These are phyloP conservation scores for Gryllus bimaculatus DNA, from an alignment of 1,140 invertebrate genomes.

Conservation along the genomic window DNA sequence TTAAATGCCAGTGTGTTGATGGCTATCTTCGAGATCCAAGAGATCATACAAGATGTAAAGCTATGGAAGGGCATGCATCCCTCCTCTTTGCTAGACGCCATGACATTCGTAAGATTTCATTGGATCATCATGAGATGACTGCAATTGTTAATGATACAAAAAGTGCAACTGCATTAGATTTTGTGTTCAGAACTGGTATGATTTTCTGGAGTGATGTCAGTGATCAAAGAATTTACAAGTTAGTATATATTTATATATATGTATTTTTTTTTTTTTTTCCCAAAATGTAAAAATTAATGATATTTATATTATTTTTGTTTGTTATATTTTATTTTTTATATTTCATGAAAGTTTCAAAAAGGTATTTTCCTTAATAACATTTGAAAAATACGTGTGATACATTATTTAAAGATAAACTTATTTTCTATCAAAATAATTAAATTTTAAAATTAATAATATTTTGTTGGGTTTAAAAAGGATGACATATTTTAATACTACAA, in stretches of 20 bases:
- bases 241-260: slow-evolving; percentile 30
- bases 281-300: neutral
- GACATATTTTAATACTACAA: neutral
- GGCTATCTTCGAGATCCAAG: slow-evolving; percentile 81
- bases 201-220: slow-evolving; percentile 92
- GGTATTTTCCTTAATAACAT: too few species aligned
- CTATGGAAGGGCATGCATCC: slow-evolving; percentile 74
- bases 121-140: slow-evolving; percentile 85
- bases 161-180: slow-evolving; percentile 78
- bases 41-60: slow-evolving; percentile 76
- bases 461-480: neutral
- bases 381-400: too few species aligned
- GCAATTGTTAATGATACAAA: slow-evolving; percentile 78
- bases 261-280: too few species aligned
- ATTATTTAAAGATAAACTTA: too few species aligned
- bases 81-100: slow-evolving; percentile 72
- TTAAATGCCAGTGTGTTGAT: slow-evolving; percentile 81
- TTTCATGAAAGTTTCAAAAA: too few species aligned
- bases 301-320: neutral
- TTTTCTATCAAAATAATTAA: neutral
- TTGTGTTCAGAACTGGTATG: slow-evolving; percentile 80
- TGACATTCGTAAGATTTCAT: slow-evolving; percentile 81
- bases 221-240: slow-evolving; percentile 84
- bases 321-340: neutral
- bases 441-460: neutral